These are phyloP conservation scores for Sphaerophoria rueppellii DNA, from an alignment of 2,888 invertebrate genomes.

Conservation along the genomic window DNA sequence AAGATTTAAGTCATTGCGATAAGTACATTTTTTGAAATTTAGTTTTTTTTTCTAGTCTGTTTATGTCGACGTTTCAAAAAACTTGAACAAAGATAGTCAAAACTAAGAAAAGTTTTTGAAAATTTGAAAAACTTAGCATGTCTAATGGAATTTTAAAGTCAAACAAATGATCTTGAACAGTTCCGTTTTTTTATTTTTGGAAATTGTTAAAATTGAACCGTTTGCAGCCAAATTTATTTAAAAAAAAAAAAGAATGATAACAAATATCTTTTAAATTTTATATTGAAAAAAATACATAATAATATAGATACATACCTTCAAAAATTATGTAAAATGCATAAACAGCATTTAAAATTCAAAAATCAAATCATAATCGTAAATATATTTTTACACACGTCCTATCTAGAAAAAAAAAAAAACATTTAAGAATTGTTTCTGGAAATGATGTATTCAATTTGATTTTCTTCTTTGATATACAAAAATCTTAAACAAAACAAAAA, in stretches of 20 bases:
- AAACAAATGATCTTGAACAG: too few relatives aligned
- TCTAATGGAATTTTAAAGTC: neutral
- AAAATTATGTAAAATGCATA: neutral
- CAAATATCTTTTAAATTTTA: constrained; percentile 24
- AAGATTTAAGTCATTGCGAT: too few relatives aligned
- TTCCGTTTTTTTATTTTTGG: neutral
- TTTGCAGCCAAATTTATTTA: constrained; percentile 59
- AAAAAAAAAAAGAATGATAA: constrained; percentile 13
- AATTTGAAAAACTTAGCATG: neutral
- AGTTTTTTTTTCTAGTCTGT: too few relatives aligned
- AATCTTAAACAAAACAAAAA: constrained; percentile 34
- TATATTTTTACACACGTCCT: constrained; percentile 69
- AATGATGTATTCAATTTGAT: constrained; percentile 48
- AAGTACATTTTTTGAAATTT: too few relatives aligned
- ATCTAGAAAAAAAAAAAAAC: constrained; percentile 29
- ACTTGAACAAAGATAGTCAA: too few relatives aligned
- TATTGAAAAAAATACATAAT: neutral
- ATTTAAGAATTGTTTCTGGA: constrained; percentile 33
- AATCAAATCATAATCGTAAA: constrained; percentile 60
- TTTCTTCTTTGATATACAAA: constrained; percentile 10
- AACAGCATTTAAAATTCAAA: constrained; percentile 46
- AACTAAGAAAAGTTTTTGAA: too few relatives aligned
- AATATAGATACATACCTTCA: neutral
- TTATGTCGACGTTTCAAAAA: too few relatives aligned
- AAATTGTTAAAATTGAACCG: neutral